These are phyloP conservation scores for Cryptophagus acutangulus DNA, from an alignment of 2,888 invertebrate species.

Conservation along the genomic window DNA sequence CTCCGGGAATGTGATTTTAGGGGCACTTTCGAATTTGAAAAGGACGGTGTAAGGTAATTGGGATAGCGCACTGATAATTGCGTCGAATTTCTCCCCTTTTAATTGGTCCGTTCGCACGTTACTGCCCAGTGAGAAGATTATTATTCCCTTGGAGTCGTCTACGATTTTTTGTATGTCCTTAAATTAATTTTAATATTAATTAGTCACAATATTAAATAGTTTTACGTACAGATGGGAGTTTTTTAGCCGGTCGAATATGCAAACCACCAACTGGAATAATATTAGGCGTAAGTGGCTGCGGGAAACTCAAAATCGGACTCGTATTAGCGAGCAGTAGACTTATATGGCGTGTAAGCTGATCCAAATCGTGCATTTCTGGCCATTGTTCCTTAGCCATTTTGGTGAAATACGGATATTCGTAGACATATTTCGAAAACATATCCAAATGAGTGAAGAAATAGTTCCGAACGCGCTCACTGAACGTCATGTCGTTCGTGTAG, in stretches of 20 bases:
- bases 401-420: conserved; percentile 17
- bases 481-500: conserved; percentile 27
- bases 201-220: neutral
- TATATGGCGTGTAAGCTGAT: conserved; percentile 31
- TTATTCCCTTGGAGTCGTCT: conserved; percentile 40
- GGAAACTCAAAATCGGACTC: conserved; percentile 34
- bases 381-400: conserved; percentile 26
- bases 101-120: conserved; percentile 38
- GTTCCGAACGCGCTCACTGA: conserved; percentile 29
- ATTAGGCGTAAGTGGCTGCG: conserved; percentile 39
- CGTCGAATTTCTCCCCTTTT: conserved; percentile 22
- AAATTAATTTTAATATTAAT: conserved; percentile 17
- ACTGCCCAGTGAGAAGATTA: conserved; percentile 44
- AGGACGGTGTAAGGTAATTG: conserved; percentile 41
- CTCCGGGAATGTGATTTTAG: no score
- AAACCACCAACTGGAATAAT: conserved; percentile 43
- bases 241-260: conserved; percentile 33
- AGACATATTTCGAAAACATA: conserved; percentile 13
- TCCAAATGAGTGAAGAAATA: conserved; percentile 18
- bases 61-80: conserved; percentile 38
- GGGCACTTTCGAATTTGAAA: conserved; percentile 44
- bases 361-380: conserved; percentile 28
- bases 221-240: conserved; percentile 33
- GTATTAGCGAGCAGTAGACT: conserved; percentile 36
- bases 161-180: conserved; percentile 39